phyloP scores from a whole-genome alignment of 2,113 vertebrate species.

The Catharus bicknelli region DNA sequence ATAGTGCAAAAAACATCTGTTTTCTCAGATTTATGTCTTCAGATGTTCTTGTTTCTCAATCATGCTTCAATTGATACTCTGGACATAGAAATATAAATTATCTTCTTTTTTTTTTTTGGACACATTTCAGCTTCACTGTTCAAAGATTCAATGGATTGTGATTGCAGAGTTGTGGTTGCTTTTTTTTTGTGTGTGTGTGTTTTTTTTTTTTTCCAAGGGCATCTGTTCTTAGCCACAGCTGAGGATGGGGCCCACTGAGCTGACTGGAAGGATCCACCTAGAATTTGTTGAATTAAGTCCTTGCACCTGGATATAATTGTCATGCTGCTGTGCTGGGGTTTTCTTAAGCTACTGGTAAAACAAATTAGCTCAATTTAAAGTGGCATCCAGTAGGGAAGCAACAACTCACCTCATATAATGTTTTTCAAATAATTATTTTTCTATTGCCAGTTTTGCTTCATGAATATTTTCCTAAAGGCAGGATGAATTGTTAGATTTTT shows the following conservation, averaged over 20 bases:
- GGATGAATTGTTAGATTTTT: conserved; percentile 17
- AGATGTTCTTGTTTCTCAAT: background rate
- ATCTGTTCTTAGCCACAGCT: conserved; percentile 88
- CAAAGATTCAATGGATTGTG: conserved; percentile 74
- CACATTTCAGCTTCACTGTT: conserved; percentile 55
- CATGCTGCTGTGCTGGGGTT: conserved; percentile 93
- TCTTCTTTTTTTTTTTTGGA: conserved; percentile 4
- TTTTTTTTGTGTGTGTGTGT: background rate
- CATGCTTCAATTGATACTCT: conserved; percentile 29
- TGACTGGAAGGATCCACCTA: conserved; percentile 88
- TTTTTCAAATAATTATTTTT: conserved; percentile 85
- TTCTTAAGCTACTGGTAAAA: conserved; percentile 88
- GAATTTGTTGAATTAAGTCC: conserved; percentile 98
- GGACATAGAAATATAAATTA: background rate
- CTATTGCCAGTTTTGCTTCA: conserved; percentile 75
- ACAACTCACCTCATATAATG: conserved; percentile 88
- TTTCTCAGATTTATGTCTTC: conserved; percentile 5
- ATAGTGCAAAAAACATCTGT: background rate
- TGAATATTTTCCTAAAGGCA: conserved; percentile 76
- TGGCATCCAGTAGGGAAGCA: conserved; percentile 90
- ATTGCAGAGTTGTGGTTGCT: conserved; percentile 48
- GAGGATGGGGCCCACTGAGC: conserved; percentile 76
- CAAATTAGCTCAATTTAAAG: conserved; percentile 94
- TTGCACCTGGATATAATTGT: conserved; percentile 99
- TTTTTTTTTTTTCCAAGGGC: conserved; percentile 80